Percentiles rank a stretch among this genome's conserved stretches.
Evolutionary conservation across 2,888 invertebrate genomes (phyloP).

Genomic region (Abrostola triplasia): DNA sequence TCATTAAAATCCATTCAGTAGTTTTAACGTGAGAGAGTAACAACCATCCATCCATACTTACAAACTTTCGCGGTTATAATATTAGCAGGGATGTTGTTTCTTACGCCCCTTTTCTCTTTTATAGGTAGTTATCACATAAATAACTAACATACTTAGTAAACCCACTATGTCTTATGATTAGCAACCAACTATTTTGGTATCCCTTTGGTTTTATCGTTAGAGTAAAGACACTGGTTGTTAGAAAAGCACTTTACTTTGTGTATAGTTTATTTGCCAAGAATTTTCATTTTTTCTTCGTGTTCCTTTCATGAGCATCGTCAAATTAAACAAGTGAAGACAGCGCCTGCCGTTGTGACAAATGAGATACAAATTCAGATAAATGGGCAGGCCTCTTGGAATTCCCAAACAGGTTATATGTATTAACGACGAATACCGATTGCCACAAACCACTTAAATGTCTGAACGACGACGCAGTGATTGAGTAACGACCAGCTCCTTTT

Average conservation of each 20-base stretch:
- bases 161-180: not conserved
- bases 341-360: constrained; percentile 66
- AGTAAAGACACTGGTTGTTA: constrained; percentile 12
- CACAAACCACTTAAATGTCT: constrained; percentile 2
- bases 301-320: constrained; percentile 62
- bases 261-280: constrained; percentile 69
- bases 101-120: no score
- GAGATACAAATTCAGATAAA: constrained; percentile 46
- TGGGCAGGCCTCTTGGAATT: not conserved
- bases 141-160: no score
- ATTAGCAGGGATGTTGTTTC: no score
- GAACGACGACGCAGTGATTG: not conserved
- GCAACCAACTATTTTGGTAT: constrained; percentile 2
- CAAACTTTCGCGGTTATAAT: no score
- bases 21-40: no score
- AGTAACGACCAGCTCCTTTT: not conserved
- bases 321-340: constrained; percentile 65
- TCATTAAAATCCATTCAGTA: no score
- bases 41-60: no score
- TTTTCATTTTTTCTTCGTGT: constrained; percentile 44
- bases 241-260: constrained; percentile 22
- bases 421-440: not conserved
- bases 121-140: no score
- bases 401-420: not conserved
- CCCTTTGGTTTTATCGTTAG: not conserved